A percentile compares a stretch with the other conserved stretches of the same genome.
Evolutionary conservation across 2,888 invertebrate species (phyloP).

Genomic region (Apamea crenata): DNA sequence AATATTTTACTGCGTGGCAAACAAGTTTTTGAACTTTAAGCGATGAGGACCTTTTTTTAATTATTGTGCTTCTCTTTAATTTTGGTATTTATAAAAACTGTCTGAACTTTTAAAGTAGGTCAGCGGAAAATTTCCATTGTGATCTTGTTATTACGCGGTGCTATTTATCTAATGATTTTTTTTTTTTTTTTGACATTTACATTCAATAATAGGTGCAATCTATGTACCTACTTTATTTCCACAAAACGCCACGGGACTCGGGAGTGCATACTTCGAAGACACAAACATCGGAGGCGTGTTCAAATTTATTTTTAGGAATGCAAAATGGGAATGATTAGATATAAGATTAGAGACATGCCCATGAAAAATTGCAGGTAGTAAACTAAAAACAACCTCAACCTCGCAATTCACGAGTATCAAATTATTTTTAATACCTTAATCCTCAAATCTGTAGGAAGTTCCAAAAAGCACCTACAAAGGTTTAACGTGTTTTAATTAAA

Average conservation of each 20-base stretch:
- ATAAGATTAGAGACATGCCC: not conserved
- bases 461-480: constrained; percentile 22
- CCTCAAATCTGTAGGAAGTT: constrained; percentile 8
- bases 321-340: not conserved
- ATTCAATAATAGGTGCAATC: not conserved
- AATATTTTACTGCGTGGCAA: not conserved
- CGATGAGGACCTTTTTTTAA: not conserved
- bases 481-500: constrained; percentile 53
- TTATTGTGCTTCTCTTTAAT: not conserved
- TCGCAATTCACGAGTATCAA: not conserved
- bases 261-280: too few species aligned
- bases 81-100: not conserved
- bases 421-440: constrained; percentile 23
- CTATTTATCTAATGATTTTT: not conserved
- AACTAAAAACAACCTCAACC: not conserved
- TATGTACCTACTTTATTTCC: too few species aligned
- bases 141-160: not conserved
- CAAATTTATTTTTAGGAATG: not conserved
- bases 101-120: not conserved
- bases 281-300: not conserved
- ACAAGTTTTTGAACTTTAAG: not conserved
- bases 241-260: too few species aligned
- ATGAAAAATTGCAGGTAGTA: not conserved
- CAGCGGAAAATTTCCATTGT: not conserved
- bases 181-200: not conserved